A percentile compares a stretch with the other conserved stretches of the same genome.
Evolutionary conservation across 2,113 vertebrate genomes (phyloP).

Genomic region (Cariama cristata): DNA sequence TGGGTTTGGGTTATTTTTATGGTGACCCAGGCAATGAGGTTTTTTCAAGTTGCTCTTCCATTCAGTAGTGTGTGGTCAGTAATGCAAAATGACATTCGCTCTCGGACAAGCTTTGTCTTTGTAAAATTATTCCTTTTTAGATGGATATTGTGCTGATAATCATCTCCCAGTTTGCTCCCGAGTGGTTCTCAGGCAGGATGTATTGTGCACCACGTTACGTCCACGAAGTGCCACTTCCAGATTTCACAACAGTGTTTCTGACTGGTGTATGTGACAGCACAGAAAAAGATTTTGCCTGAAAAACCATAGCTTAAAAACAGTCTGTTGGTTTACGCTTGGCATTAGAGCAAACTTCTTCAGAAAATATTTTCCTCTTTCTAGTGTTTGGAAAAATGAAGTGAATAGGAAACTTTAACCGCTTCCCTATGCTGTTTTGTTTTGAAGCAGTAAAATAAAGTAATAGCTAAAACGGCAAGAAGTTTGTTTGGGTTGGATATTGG

Average conservation of each 20-base stretch:
- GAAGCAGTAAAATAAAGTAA: background rate
- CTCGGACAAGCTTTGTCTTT: background rate
- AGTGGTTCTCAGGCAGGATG: background rate
- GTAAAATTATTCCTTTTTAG: background rate
- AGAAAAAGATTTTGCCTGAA: background rate
- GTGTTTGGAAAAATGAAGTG: background rate
- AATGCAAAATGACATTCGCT: background rate
- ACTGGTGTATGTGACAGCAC: background rate
- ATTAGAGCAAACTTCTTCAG: background rate
- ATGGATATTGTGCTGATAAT: fast-evolving
- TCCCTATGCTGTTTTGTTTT: background rate
- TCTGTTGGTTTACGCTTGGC: fast-evolving
- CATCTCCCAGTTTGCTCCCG: background rate
- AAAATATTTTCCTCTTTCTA: background rate
- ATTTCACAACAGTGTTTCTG: background rate
- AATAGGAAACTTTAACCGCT: background rate
- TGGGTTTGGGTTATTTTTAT: background rate
- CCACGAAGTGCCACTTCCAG: background rate
- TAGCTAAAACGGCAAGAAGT: background rate
- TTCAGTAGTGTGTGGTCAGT: background rate
- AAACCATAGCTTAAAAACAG: background rate
- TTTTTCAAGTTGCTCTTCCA: background rate
- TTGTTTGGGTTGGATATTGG: background rate
- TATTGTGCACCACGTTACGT: background rate
- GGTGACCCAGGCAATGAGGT: background rate